Conservation (phyloP, 2,888 invertebrate species). For the Lasioglossum oenotherae region DNA sequence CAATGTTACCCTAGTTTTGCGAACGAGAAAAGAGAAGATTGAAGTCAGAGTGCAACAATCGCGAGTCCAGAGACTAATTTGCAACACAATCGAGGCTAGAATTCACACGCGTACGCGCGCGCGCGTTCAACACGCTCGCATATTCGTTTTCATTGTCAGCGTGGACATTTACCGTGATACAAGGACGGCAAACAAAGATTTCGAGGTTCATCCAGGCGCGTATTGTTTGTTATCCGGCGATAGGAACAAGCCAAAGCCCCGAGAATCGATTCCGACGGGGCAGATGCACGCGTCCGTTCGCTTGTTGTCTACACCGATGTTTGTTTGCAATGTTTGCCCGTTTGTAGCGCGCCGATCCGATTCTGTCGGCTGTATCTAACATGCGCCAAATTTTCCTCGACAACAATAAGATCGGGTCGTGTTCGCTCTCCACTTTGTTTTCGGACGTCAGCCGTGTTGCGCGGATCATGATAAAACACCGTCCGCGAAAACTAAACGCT, state of each 20-base stretch:
- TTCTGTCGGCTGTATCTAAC: constrained; percentile 12
- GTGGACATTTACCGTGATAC: constrained; percentile 34
- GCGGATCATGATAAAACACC: background rate
- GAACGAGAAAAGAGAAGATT: background rate
- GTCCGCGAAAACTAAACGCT: background rate
- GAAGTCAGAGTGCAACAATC: background rate
- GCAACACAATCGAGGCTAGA: constrained; percentile 53
- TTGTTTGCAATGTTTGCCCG: constrained; percentile 45
- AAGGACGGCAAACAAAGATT: constrained; percentile 62
- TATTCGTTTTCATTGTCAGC: constrained; percentile 7
- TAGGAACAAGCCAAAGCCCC: constrained; percentile 45
- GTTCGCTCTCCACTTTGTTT: background rate
- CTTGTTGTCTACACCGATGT: background rate
- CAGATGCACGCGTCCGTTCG: background rate
- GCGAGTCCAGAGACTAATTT: constrained; percentile 46
- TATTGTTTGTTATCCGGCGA: constrained; percentile 51
- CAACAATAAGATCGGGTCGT: background rate
- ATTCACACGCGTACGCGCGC: constrained; percentile 10
- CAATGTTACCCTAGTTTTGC: background rate
- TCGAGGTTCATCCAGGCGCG: constrained; percentile 34
- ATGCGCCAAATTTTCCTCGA: constrained; percentile 5
- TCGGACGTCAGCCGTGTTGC: background rate
- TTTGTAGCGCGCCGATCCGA: constrained; percentile 33
- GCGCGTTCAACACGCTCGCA: background rate
- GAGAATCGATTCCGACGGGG: constrained; percentile 42